A percentile compares a stretch with the other conserved stretches of the same genome.
Evolutionary conservation across 2,888 invertebrate genomes (phyloP).

Genomic region (Orthonychiurus folsomi): DNA sequence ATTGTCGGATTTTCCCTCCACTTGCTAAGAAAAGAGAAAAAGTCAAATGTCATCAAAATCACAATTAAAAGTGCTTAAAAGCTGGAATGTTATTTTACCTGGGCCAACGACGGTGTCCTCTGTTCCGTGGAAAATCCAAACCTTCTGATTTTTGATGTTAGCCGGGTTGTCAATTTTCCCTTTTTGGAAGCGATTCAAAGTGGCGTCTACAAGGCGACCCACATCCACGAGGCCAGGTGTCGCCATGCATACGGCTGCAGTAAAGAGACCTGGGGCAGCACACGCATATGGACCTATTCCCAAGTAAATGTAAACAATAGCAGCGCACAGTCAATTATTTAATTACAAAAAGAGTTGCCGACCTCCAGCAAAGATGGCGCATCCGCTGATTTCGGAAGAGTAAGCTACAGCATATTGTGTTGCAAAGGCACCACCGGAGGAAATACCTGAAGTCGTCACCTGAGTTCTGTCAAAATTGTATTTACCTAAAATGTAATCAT

Average conservation of each 20-base stretch:
- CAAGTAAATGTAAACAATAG: no score
- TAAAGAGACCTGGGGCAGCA: not conserved
- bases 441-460: no score
- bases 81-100: not conserved
- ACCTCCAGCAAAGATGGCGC: no score
- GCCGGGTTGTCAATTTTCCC: constrained; percentile 2
- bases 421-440: no score
- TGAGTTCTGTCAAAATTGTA: no score
- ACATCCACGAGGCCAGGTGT: not conserved
- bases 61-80: not conserved
- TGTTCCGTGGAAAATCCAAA: constrained; percentile 5
- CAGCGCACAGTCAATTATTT: no score
- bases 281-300: not conserved
- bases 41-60: not conserved
- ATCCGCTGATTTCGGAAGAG: no score
- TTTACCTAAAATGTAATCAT: no score
- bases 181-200: not conserved
- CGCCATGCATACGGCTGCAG: constrained; percentile 2
- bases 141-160: not conserved
- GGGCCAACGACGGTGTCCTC: constrained; percentile 3
- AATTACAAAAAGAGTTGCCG: no score
- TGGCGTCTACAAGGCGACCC: not conserved
- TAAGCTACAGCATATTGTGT: no score
- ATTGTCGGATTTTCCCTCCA: not conserved
- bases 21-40: not conserved